Conservation (phyloP, 2,888 invertebrate genomes). For the Pyralis farinalis region DNA sequence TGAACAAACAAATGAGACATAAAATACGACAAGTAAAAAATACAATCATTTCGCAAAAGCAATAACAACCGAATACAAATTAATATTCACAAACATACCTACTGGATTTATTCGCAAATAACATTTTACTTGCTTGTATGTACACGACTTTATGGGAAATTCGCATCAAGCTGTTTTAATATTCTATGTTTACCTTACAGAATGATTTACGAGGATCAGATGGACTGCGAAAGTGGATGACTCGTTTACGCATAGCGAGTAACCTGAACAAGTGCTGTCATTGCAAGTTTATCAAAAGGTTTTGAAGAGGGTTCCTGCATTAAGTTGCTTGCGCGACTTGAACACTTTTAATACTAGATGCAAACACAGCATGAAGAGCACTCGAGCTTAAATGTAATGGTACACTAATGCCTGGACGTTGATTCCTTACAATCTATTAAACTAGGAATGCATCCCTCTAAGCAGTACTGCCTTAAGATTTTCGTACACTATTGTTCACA, state of each 20-base stretch:
- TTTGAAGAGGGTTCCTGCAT: no score
- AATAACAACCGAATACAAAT: background rate
- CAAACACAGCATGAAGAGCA: no score
- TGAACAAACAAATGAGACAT: background rate
- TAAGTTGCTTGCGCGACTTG: no score
- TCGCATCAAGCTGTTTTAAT: background rate
- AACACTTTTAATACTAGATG: no score
- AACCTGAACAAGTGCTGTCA: background rate
- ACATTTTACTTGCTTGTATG: background rate
- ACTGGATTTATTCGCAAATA: constrained; percentile 1
- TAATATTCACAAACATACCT: background rate
- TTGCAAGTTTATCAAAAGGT: no score
- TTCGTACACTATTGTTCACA: no score
- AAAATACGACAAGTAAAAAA: background rate
- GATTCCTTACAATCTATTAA: no score
- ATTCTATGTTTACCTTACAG: background rate
- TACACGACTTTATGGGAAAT: background rate
- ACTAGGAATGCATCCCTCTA: no score
- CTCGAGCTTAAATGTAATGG: no score
- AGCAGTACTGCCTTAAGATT: no score
- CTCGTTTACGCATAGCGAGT: background rate
- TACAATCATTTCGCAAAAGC: background rate
- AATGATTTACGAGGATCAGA: background rate
- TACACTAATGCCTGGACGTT: no score
- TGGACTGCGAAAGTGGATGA: background rate